These are phyloP conservation scores for Danio rerio DNA, from an alignment of 2,113 vertebrate species.

Conservation along the genomic window GRCz12tu NC_133189.1:28456501-28457000, in stretches of 20 bases:
- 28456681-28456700: constrained; percentile 79
- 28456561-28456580: constrained; percentile 5
- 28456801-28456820: constrained; percentile 60
- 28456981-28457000: neutral
- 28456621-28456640: constrained; percentile 70
- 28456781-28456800: constrained; percentile 68
- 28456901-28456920: constrained; percentile 27
- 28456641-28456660: constrained; percentile 64
- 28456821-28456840: constrained; percentile 18
- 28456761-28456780: constrained; percentile 71
- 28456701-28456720: constrained; percentile 73
- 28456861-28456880: constrained; percentile 39
- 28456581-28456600: constrained; percentile 21
- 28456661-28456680: constrained; percentile 78
- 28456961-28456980: neutral
- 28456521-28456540: constrained; percentile 62
- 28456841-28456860: constrained; percentile 32
- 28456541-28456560: constrained; percentile 13
- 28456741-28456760: constrained; percentile 73
- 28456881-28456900: neutral
- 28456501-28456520: constrained; percentile 59
- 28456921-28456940: neutral
- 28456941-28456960: neutral
- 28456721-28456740: constrained; percentile 74
- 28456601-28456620: constrained; percentile 64